A percentile compares a stretch with the other conserved stretches of the same genome.
These are phyloP conservation scores for Zeuzera pyrina DNA, from an alignment of 2,888 invertebrate species.

Conservation along the genomic window DNA sequence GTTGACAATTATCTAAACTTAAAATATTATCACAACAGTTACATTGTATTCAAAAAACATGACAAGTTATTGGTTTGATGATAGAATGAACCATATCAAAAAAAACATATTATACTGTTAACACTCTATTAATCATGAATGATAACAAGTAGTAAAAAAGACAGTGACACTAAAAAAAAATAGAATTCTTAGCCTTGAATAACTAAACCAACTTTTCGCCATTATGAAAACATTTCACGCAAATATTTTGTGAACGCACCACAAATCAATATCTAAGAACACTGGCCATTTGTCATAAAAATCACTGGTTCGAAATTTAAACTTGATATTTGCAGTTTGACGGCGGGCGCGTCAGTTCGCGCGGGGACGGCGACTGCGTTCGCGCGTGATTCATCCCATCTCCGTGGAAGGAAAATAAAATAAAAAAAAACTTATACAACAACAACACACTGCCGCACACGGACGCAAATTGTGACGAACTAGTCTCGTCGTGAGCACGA, in stretches of 20 bases:
- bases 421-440: slow-evolving; percentile 29
- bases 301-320: slow-evolving; percentile 20
- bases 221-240: background rate
- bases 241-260: slow-evolving; percentile 10
- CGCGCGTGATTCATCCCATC: slow-evolving; percentile 52
- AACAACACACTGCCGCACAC: slow-evolving; percentile 22
- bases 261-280: no score
- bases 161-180: no score
- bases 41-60: no score
- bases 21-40: no score
- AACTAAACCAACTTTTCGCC: background rate
- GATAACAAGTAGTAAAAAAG: no score
- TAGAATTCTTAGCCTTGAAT: slow-evolving; percentile 11
- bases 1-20: no score
- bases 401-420: slow-evolving; percentile 30
- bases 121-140: no score
- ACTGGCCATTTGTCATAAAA: slow-evolving; percentile 12
- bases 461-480: slow-evolving; percentile 17
- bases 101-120: no score
- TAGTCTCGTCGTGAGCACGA: slow-evolving; percentile 26
- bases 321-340: slow-evolving; percentile 11
- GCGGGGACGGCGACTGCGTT: slow-evolving; percentile 41
- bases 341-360: slow-evolving; percentile 30
- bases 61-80: no score
- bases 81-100: no score